These are phyloP conservation scores for Microtus ochrogaster DNA, from an alignment of 2,113 vertebrate species.

Conservation along the genomic window DNA sequence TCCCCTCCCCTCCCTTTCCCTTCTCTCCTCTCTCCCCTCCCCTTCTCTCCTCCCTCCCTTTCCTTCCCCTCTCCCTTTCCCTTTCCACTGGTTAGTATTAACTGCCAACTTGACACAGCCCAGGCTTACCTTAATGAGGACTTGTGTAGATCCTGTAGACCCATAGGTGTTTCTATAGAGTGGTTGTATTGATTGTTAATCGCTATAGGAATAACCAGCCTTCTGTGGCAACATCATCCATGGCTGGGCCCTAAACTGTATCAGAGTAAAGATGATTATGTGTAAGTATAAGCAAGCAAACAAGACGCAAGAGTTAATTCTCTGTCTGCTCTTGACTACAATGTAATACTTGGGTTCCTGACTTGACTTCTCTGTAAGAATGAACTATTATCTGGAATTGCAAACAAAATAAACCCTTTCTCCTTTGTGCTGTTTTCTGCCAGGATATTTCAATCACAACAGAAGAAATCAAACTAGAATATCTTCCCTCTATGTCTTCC, in stretches of 20 bases:
- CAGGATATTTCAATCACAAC: neutral
- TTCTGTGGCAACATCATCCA: neutral
- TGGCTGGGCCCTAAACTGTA: neutral
- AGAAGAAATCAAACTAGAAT: neutral
- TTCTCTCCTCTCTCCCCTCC: too few species aligned
- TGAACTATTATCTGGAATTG: neutral
- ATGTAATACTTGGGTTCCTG: neutral
- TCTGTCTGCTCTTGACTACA: neutral
- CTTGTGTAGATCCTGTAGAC: neutral
- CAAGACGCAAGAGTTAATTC: neutral
- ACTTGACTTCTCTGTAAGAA: neutral
- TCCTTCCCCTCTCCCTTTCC: neutral
- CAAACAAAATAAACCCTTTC: neutral
- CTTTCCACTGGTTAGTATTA: neutral
- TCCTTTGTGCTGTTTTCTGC: neutral
- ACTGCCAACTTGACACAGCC: neutral
- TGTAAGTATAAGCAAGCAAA: neutral
- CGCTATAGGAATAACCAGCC: neutral
- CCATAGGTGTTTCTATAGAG: neutral
- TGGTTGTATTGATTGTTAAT: neutral
- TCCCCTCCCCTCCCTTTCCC: rapidly evolving
- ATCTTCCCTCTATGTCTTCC: neutral
- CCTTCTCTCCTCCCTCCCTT: neutral
- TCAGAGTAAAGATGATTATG: neutral
- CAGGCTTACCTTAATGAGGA: neutral